Evolutionary conservation across 2,797 vertebrate species (phyloP), one percentile per base, ranked within the genome.

Genomic region (Esox masquinongy): DNA sequence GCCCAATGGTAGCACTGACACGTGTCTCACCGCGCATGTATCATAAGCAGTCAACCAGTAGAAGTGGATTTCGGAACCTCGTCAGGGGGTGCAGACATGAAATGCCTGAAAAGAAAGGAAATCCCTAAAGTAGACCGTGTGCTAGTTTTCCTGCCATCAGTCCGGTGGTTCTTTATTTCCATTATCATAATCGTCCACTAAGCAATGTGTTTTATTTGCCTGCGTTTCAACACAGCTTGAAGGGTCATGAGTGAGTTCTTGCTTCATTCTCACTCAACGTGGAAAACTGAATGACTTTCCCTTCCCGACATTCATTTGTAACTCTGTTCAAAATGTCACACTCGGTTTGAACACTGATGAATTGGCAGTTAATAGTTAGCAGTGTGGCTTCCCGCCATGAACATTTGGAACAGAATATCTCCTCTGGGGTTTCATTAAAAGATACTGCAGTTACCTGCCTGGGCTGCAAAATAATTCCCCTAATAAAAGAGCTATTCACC

Each of bases 181-280:
- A 74, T 15, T 77, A 74, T 43, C 72, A 53, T 67, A 79, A 70
- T 73, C 3, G 29, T 80, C 80, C 82, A 87, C 85, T 90, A 77
- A 85, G 72, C 68, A 80, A 78, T 76, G 79, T 75, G 77, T 79
- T 80, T 77, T 74, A 74, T 74, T 74, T 79, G 79, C 72, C 76
- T 69, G 79, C 77, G 75, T 77, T 80, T 85, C 85, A 79, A 89
- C 83, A 88, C 74, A 79, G 61, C 83, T 84, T 80, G 84, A 53
- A 64, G 69, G 63, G 6, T 59, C 53, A 59, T 2, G 53, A 64
- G 51, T 8, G 8, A 74, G 68, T 70, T 47, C 68, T 68, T 31
- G 73, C 17, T 19, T 26, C 24, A 17, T 26, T 51, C 24, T 50
- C 61, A 74, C 68, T 80, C 74, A 77, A 12, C 67, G 43, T 34